These are phyloP conservation scores for Achroia grisella DNA, from an alignment of 1,140 invertebrate genomes.

Conservation along the genomic window DNA sequence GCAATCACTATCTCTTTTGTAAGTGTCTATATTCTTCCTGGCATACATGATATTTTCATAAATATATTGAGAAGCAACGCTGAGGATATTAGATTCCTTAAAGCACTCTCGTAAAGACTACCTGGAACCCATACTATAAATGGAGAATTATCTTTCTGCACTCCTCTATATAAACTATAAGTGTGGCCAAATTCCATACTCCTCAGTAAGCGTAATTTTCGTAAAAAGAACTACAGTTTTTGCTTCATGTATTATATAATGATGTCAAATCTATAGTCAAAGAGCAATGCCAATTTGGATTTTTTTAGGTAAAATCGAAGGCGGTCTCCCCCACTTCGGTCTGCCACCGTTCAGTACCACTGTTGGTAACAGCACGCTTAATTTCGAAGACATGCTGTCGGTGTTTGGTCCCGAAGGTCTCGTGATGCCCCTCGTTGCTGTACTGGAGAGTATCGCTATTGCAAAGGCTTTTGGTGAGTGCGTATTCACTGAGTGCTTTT, in stretches of 20 bases:
- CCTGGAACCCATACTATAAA: too few relatives aligned
- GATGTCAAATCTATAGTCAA: too few relatives aligned
- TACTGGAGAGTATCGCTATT: slow-evolving; percentile 88
- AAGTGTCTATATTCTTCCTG: too few relatives aligned
- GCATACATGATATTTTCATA: too few relatives aligned
- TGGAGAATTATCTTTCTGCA: too few relatives aligned
- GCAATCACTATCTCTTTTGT: too few relatives aligned
- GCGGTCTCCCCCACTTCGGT: slow-evolving; percentile 79
- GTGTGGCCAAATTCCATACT: too few relatives aligned
- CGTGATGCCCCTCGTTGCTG: slow-evolving; percentile 84
- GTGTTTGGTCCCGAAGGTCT: slow-evolving; percentile 78
- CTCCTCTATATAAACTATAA: too few relatives aligned
- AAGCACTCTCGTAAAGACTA: too few relatives aligned
- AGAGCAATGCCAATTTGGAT: slow-evolving; percentile 3
- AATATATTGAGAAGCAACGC: too few relatives aligned
- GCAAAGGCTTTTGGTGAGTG: slow-evolving; percentile 87
- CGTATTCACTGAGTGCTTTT: background rate
- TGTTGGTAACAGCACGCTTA: slow-evolving; percentile 66
- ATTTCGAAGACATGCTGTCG: slow-evolving; percentile 75
- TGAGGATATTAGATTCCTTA: too few relatives aligned
- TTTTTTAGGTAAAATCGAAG: slow-evolving; percentile 72
- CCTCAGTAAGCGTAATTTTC: too few relatives aligned
- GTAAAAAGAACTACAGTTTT: background rate
- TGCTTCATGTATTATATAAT: background rate
- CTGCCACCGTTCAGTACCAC: slow-evolving; percentile 78